phyloP scores from a whole-genome alignment of 35 echinoderm and acorn worm genomes.

The Strongylocentrotus purpuratus region DNA sequence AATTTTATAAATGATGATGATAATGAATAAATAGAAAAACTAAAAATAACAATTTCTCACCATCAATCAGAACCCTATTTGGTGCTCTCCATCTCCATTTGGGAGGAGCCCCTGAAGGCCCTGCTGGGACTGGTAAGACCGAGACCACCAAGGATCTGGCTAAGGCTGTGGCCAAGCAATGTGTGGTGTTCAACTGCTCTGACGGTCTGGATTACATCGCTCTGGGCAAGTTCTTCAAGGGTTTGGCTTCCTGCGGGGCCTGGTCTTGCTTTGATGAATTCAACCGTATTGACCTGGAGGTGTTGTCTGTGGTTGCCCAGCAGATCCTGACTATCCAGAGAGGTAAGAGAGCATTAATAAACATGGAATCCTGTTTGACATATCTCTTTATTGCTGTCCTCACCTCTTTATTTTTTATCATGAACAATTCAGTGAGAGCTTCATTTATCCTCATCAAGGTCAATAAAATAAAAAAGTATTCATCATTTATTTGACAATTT shows the following conservation, averaged over 20 bases:
- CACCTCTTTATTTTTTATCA: no score
- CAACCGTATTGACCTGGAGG: slow-evolving; percentile 98
- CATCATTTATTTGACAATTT: no score
- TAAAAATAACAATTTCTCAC: neutral
- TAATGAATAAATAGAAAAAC: neutral
- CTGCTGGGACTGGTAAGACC: slow-evolving; percentile 89
- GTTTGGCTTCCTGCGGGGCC: slow-evolving; percentile 93
- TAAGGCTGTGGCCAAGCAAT: slow-evolving; percentile 98
- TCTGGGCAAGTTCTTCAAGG: slow-evolving; percentile 98
- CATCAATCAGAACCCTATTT: slow-evolving; percentile 80
- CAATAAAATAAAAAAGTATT: no score
- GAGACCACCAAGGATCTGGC: slow-evolving; percentile 99
- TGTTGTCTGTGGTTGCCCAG: slow-evolving; percentile 96
- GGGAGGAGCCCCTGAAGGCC: slow-evolving; percentile 93
- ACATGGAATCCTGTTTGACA: no score
- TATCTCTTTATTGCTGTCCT: no score
- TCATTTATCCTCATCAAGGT: no score
- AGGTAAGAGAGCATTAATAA: slow-evolving; percentile 62
- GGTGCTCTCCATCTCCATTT: slow-evolving; percentile 94
- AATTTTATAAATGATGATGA: no score
- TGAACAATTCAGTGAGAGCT: no score
- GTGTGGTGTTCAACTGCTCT: slow-evolving; percentile 98
- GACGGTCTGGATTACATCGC: slow-evolving; percentile 98
- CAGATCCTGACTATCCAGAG: slow-evolving; percentile 98
- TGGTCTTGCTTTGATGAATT: slow-evolving; percentile 99